A percentile compares a stretch with the other conserved stretches of the same genome.
phyloP scores from a whole-genome alignment of 2,113 vertebrate species.

The Rhinogobius similis region DNA sequence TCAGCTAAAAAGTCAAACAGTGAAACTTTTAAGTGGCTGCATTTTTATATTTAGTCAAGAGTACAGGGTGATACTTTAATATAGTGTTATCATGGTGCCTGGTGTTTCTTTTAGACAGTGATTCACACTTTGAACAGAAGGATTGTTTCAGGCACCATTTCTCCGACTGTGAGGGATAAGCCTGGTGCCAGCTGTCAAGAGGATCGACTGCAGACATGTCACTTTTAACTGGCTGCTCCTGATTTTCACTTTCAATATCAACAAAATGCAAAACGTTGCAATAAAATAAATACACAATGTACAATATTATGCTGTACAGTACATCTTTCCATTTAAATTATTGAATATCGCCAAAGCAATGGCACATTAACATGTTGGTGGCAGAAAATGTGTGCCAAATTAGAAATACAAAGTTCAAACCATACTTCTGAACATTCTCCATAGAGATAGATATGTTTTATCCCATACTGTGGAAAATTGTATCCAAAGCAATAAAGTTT shows the following conservation, averaged over 20 bases:
- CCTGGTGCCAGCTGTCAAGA: neutral
- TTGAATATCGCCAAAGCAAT: too few relatives aligned
- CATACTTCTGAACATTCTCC: too few relatives aligned
- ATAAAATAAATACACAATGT: too few relatives aligned
- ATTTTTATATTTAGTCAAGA: neutral
- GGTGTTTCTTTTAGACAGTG: neutral
- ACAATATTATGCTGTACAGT: too few relatives aligned
- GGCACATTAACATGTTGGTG: too few relatives aligned
- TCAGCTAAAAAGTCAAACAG: neutral
- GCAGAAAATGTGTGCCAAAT: too few relatives aligned
- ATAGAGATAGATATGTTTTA: too few relatives aligned
- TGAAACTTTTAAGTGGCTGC: neutral
- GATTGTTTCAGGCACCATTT: neutral
- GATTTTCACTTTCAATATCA: neutral
- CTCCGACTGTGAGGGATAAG: neutral
- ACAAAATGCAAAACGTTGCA: too few relatives aligned
- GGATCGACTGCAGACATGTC: neutral
- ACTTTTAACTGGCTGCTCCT: neutral
- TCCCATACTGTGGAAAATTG: too few relatives aligned
- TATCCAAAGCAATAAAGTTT: too few relatives aligned
- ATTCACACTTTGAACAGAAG: neutral
- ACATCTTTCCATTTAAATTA: too few relatives aligned
- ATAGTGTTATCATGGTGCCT: neutral
- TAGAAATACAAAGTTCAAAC: too few relatives aligned
- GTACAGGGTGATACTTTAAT: neutral